Evolutionary conservation across 2,797 vertebrate genomes (phyloP), one percentile per base, ranked within the genome.

Genomic region (Leptatherina wallacei): DNA sequence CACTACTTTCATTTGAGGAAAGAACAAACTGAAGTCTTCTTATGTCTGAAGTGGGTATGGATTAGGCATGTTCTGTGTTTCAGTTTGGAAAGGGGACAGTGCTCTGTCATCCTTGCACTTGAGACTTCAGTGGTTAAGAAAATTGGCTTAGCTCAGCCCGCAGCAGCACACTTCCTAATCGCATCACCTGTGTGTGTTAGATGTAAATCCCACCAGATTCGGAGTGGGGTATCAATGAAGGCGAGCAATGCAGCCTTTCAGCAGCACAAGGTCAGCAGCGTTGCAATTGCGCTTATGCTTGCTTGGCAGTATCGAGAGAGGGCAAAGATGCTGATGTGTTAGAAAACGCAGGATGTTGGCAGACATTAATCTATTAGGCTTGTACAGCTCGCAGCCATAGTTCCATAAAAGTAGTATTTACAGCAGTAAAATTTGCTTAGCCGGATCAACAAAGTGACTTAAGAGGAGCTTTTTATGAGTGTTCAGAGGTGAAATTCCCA

Each of bases 241-340:
- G 78, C 73, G 68, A 40, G 82, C n/a, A 2, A 6, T 29, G 62
- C 66, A 77, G 76, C 76, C 73, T 87, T 69, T 32, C n/a, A 76
- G 70, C 68, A 72, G 55, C 80, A 66, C 85, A 82, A 84, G 86
- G 89, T 92, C 91, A 90, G 90, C 78, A 74, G 82, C 63, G 76
- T 66, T 60, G 81, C 73, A 64, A 79, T 77, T 63, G 80, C 81
- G 77, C 81, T 76, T 81, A 73, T 84, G 85, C 87, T 86, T 75
- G 75, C 30, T 78, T 38, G 57, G 83, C 86, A 82, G 69, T 69
- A 86, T 83, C 74, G 71, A 69, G 64, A 60, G 71, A 11, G 62
- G 0, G n/a, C 71, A 85, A 65, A 90, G 81, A 85, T 77, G 90
- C 90, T 92, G 89, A 91, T 84, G 77, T 72, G 35, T 71, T 64